phyloP scores from a whole-genome alignment of 2,113 vertebrate genomes.

The Tympanuchus pallidicinctus region DNA sequence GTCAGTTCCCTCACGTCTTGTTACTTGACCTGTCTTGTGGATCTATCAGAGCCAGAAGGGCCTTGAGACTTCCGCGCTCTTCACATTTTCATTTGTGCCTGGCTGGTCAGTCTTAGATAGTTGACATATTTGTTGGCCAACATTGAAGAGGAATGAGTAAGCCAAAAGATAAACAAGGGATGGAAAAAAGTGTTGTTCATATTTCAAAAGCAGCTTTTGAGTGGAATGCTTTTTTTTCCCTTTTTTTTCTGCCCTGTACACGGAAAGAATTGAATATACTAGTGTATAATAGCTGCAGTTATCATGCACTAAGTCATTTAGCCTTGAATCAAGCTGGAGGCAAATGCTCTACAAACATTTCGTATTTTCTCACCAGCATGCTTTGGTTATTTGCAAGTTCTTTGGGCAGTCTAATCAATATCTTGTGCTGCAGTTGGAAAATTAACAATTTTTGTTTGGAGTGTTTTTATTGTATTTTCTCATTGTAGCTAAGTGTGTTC shows the following conservation, averaged over 20 bases:
- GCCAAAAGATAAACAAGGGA: not conserved
- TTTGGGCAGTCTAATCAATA: not conserved
- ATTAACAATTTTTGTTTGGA: not conserved
- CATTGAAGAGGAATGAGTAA: not conserved
- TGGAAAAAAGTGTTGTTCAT: not conserved
- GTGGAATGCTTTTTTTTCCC: not conserved
- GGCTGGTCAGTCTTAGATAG: not conserved
- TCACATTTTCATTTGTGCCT: slow-evolving; percentile 38
- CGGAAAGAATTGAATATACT: not conserved
- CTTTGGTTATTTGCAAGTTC: not conserved
- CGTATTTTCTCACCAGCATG: not conserved
- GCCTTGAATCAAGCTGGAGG: not conserved
- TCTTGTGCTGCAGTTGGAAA: not conserved
- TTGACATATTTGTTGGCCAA: not conserved
- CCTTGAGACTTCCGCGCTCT: not conserved
- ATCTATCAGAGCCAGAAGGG: slow-evolving; percentile 1
- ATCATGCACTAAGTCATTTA: not conserved
- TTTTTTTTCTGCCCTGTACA: not conserved
- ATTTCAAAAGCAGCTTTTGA: not conserved
- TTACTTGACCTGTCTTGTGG: slow-evolving; percentile 48
- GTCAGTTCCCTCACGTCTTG: slow-evolving; percentile 31
- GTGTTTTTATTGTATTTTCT: not conserved
- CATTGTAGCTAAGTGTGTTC: not conserved
- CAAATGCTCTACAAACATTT: not conserved
- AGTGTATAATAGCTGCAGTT: not conserved